Base-by-base conservation (phyloP, 2,797 vertebrate species). In the Dallia pectoralis region DNA sequence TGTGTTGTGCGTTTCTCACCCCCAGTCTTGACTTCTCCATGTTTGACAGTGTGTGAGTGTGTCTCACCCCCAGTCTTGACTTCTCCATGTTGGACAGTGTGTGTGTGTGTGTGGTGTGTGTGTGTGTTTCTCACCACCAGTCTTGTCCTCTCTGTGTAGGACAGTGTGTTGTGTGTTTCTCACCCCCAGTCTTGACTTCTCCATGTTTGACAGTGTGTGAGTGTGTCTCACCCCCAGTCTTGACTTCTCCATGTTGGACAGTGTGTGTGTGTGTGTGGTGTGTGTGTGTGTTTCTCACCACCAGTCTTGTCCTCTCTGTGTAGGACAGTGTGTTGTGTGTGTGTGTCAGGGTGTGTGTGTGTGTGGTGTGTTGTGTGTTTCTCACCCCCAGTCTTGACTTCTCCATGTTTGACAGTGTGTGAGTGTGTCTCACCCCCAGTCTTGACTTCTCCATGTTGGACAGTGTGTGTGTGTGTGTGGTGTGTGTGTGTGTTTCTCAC, bases 31-130 rank as follows among this genome's bases (percentile, higher is more conserved):
- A 89, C 77, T 0, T 84, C 91, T 78, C 93, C 89, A 76, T 92
- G 92, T 97, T 71, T 91, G 78, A 97, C 89, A 0, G 96, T 97
- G 72, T 96, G 84, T 27, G 82, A 85, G 72, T 98, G 93, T n/a
- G n/a, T 40, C 3, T 30, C 72, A 79, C 86, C 84, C 92, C 89
- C 92, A 2, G 90, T 82, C 77, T 95, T 97, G 89, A 89, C 78
- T 0, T 84, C 91, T 78, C 93, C 89, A 75, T 92, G 92, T 16
- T 92, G 91, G 78, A 97, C 89, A 0, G 96, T 97, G 72, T 96
- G 83, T 25, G 81, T n/a, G n/a, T n/a, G n/a, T n/a, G n/a, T n/a
- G n/a, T n/a, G n/a, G n/a, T n/a, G n/a, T n/a, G n/a, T n/a, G n/a
- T 85, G 72, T 97, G 93, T 0, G 7, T 40, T 36, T 7, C 4